A percentile compares a stretch with the other conserved stretches of the same genome.
phyloP scores from a whole-genome alignment of 1,140 invertebrate species.

The Drosophila erecta region DNA sequence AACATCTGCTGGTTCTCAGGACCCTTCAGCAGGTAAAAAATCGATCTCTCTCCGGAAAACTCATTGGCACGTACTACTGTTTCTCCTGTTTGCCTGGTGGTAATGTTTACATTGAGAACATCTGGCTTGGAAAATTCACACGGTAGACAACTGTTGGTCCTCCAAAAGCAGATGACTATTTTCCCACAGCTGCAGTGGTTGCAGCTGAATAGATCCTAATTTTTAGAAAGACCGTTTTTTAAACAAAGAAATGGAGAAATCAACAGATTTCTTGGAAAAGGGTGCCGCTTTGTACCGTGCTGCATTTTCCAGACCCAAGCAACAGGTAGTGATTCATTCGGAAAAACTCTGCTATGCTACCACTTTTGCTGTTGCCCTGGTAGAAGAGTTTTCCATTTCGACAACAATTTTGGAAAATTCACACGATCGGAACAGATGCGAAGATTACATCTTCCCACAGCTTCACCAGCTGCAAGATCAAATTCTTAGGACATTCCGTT shows the following conservation, averaged over 20 bases:
- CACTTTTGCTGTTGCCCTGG: slow-evolving; percentile 27
- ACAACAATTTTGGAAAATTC: slow-evolving; percentile 26
- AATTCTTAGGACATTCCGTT: background rate
- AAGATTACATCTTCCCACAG: slow-evolving; percentile 30
- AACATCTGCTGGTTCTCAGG: slow-evolving; percentile 31
- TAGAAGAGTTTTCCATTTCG: slow-evolving; percentile 16
- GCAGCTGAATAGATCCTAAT: slow-evolving; percentile 17
- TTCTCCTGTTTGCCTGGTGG: slow-evolving; percentile 20
- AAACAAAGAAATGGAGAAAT: slow-evolving; percentile 12
- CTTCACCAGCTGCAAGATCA: slow-evolving; percentile 36
- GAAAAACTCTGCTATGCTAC: background rate
- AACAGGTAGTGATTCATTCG: slow-evolving; percentile 33
- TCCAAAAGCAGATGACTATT: slow-evolving; percentile 17
- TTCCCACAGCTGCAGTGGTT: slow-evolving; percentile 52
- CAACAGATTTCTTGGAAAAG: slow-evolving; percentile 40
- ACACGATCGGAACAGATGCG: slow-evolving; percentile 24
- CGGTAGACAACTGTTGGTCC: slow-evolving; percentile 13
- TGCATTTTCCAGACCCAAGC: slow-evolving; percentile 15
- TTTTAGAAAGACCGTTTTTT: slow-evolving; percentile 23
- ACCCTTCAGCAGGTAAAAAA: slow-evolving; percentile 19
- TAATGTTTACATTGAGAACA: slow-evolving; percentile 7
- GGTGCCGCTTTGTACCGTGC: slow-evolving; percentile 3
- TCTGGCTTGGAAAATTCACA: slow-evolving; percentile 31
- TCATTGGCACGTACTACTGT: slow-evolving; percentile 1
- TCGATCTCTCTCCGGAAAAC: background rate